Evolutionary conservation across 2,113 vertebrate genomes (phyloP).

Genomic region (Gobio gobio): DNA sequence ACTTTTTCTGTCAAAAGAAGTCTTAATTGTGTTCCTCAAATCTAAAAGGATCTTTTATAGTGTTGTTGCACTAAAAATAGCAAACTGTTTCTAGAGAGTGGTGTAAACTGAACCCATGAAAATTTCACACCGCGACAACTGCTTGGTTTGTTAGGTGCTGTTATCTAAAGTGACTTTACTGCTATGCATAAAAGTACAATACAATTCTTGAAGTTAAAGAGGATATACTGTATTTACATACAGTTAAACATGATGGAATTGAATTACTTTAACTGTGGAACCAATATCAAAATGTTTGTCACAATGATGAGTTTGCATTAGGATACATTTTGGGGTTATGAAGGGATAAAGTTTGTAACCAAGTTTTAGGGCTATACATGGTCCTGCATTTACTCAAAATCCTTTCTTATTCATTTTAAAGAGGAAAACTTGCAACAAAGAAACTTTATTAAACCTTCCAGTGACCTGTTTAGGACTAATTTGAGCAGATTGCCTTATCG

Average conservation of each 20-base stretch:
- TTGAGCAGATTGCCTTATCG: not conserved
- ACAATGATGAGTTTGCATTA: not conserved
- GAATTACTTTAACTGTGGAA: not conserved
- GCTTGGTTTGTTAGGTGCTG: not conserved
- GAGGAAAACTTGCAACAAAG: not conserved
- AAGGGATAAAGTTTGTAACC: not conserved
- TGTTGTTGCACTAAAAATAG: slow-evolving; percentile 24
- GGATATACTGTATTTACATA: too few species aligned
- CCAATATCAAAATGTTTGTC: not conserved
- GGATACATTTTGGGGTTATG: not conserved
- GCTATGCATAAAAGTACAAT: not conserved
- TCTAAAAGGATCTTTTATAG: not conserved
- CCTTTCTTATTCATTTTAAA: not conserved
- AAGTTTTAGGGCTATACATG: not conserved
- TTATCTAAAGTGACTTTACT: not conserved
- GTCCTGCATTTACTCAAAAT: not conserved
- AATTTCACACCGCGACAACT: not conserved
- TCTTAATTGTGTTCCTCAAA: not conserved
- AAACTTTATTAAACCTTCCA: slow-evolving; percentile 7
- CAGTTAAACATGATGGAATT: too few species aligned
- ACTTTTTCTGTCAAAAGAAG: not conserved
- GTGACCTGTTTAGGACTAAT: slow-evolving; percentile 17
- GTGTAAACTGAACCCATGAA: slow-evolving; percentile 21
- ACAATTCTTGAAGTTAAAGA: not conserved
- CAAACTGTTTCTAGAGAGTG: not conserved